Evolutionary conservation across 2,888 invertebrate genomes (phyloP), one percentile per base, ranked within the genome.

Genomic region (Synergus itoensis): DNA sequence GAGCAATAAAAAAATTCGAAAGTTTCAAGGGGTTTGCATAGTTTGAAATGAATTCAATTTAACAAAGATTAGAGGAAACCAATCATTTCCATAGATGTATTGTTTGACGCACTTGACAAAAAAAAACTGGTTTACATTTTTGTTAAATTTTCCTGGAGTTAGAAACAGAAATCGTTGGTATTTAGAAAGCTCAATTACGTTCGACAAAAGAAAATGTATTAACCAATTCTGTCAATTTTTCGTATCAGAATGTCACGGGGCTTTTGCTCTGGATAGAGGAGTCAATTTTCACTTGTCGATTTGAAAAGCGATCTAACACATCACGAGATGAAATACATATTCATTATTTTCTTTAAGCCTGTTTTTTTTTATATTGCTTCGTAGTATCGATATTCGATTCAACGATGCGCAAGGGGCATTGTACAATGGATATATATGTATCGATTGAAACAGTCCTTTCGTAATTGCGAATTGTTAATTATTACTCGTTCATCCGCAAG

Each of bases 1-100:
- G 64, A 53, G 57, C 43, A 28, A 41, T 84, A 83, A 84, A 82
- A 82, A 78, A 80, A 75, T 77, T 75, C 73, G 80, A 28, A 28
- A 83, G 82, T 85, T 84, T 82, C 82, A 86, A 85, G 80, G 80
- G 78, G 41, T 60, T 60, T 18, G 18, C 11, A 4, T 3, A 21
- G 11, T 60, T 21, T 21, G 1, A 60, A 21, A 60, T 11, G 21
- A 60, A 21, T 60, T 60, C 60, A 60, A 21, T 60, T 60, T 60
- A 48, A 45, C 36, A 36, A 36, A 69, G 69, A 36, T 69, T 48
- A 69, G 28, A 53, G 48, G 9, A 28, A 21, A 28, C 28, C 36
- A 36, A 69, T 69, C 45, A 65, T 65, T 65, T 65, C 18, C 9
- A n/a, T 28, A 60, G 21, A 16, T 21, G 21, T 69, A 36, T 69